Percentiles rank a stretch among this genome's conserved stretches.
Conservation (phyloP, 2,797 vertebrate genomes). For the Gymnothorax reevesii region DNA sequence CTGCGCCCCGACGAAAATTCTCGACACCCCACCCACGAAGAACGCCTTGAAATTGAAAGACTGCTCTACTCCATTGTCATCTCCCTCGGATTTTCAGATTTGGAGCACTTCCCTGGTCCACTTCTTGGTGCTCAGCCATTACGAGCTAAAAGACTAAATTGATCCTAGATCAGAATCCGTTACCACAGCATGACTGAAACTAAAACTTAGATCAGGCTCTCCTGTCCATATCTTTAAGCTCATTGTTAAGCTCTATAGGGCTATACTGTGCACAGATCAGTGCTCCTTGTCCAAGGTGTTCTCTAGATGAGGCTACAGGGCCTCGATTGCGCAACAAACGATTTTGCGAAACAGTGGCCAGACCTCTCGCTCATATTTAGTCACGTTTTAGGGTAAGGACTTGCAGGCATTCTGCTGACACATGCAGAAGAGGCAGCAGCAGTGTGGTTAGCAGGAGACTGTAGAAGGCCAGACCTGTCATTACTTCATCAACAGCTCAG, state of each 20-base stretch:
- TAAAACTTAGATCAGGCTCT: neutral
- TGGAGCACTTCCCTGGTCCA: neutral
- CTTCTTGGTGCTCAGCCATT: neutral
- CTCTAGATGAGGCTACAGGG: neutral
- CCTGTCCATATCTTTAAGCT: neutral
- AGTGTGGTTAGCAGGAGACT: conserved; percentile 59
- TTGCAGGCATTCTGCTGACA: neutral
- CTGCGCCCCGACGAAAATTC: neutral
- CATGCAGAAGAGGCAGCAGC: conserved; percentile 22
- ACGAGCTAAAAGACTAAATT: conserved; percentile 1
- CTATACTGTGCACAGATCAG: neutral
- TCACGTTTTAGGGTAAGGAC: conserved; percentile 60
- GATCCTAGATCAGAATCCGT: neutral
- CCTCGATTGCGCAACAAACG: neutral
- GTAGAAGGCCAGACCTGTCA: conserved; percentile 63
- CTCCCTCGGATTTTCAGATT: neutral
- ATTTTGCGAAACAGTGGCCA: neutral
- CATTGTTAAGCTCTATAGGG: neutral
- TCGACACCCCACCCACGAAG: neutral
- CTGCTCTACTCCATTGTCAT: neutral
- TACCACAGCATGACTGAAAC: neutral
- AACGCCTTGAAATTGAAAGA: neutral
- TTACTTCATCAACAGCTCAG: conserved; percentile 70
- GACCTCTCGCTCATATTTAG: conserved; percentile 48
- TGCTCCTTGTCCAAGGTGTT: neutral